Evolutionary conservation across 2,113 vertebrate species (phyloP).

Genomic region (Xiphophorus maculatus): DNA sequence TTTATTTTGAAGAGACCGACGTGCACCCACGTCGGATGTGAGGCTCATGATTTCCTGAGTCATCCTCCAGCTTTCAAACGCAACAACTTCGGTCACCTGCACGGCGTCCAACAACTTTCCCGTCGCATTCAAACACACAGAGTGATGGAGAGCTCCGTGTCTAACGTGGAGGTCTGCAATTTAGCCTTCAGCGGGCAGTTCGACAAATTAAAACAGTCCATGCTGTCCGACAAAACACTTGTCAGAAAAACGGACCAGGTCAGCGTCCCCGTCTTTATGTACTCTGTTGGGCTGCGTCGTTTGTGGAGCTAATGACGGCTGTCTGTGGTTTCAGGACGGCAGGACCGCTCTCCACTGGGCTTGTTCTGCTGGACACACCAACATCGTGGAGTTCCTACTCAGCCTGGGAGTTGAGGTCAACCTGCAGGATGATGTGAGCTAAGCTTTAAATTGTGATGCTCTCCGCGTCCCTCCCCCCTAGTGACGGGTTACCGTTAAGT

Average conservation of each 20-base stretch:
- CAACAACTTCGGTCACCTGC: background rate
- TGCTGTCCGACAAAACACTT: conserved; percentile 84
- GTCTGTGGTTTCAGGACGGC: conserved; percentile 78
- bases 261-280: conserved; percentile 26
- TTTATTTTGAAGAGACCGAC: conserved; percentile 55
- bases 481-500: background rate
- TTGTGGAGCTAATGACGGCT: background rate
- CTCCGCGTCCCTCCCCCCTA: background rate
- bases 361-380: conserved; percentile 91
- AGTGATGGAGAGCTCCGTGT: conserved; percentile 86
- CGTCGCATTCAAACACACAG: background rate
- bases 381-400: conserved; percentile 88
- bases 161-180: conserved; percentile 89
- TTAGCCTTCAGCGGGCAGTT: conserved; percentile 88
- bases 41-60: conserved; percentile 59
- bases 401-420: conserved; percentile 87
- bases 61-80: conserved; percentile 40
- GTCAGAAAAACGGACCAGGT: conserved; percentile 91
- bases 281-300: too few species aligned
- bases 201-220: conserved; percentile 82
- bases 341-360: conserved; percentile 94
- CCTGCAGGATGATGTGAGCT: conserved; percentile 89
- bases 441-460: background rate
- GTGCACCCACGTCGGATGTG: conserved; percentile 37
- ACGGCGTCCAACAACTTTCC: background rate